These are phyloP conservation scores for Prunella himalayana DNA, from an alignment of 2,113 vertebrate genomes.

Conservation along the genomic window DNA sequence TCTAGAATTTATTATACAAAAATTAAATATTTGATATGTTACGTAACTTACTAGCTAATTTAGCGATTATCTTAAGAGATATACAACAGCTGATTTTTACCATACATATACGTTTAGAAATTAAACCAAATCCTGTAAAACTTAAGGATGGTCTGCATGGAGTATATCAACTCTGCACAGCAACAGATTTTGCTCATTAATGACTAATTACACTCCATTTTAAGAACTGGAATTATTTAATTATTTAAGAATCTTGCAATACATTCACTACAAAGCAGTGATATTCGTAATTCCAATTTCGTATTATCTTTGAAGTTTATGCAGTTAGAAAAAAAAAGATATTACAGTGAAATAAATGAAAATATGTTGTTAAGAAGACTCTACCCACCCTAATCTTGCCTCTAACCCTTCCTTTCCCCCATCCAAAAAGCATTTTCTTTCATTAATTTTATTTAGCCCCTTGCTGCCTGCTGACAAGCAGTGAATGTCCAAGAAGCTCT, in stretches of 20 bases:
- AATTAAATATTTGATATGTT: constrained; percentile 11
- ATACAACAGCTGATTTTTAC: constrained; percentile 44
- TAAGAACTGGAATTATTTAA: constrained; percentile 69
- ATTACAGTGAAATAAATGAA: constrained; percentile 58
- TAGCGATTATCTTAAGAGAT: neutral
- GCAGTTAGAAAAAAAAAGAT: constrained; percentile 18
- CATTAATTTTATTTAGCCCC: constrained; percentile 44
- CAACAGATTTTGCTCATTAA: constrained; percentile 67
- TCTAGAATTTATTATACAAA: constrained; percentile 1
- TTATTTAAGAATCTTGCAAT: constrained; percentile 70
- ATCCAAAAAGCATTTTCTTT: neutral
- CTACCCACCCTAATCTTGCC: neutral
- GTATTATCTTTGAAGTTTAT: constrained; percentile 71
- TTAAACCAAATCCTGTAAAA: constrained; percentile 14
- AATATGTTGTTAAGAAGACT: constrained; percentile 28
- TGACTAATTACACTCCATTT: constrained; percentile 71
- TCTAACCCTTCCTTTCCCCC: neutral
- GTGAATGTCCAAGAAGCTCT: constrained; percentile 2
- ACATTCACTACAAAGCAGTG: constrained; percentile 63
- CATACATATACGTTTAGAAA: neutral
- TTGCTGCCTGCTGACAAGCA: neutral
- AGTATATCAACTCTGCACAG: constrained; percentile 18
- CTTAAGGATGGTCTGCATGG: constrained; percentile 1
- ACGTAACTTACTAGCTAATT: neutral
- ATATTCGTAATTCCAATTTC: constrained; percentile 61